Conservation (phyloP, 2,113 vertebrate genomes). For the Coregonus clupeaformis region DNA sequence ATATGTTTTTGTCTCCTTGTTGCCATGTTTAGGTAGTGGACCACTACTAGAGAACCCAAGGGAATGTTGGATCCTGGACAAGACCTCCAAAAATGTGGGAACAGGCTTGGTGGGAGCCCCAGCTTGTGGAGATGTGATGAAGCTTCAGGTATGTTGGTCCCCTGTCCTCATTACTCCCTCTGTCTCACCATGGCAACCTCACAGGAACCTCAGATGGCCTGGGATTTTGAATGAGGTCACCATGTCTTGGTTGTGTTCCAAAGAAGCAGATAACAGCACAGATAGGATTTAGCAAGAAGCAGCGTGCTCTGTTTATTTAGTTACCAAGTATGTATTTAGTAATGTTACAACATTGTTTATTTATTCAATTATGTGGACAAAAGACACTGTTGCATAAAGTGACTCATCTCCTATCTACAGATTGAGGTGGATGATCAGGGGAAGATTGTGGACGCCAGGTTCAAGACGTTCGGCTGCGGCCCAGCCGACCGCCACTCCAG, state of each 20-base stretch:
- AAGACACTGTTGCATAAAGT: not conserved
- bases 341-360: not conserved
- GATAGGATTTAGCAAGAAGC: too few relatives aligned
- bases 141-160: slow-evolving; percentile 82
- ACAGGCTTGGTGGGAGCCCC: slow-evolving; percentile 95
- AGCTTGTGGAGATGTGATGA: slow-evolving; percentile 97
- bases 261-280: too few relatives aligned
- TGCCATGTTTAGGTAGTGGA: slow-evolving; percentile 84
- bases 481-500: slow-evolving; percentile 94
- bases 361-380: not conserved
- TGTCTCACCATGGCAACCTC: not conserved
- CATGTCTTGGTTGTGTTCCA: too few relatives aligned
- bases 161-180: not conserved
- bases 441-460: slow-evolving; percentile 87
- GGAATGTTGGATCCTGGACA: slow-evolving; percentile 92
- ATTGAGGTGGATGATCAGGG: slow-evolving; percentile 86
- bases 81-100: slow-evolving; percentile 88
- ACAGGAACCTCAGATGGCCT: not conserved
- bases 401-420: slow-evolving; percentile 65
- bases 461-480: slow-evolving; percentile 93
- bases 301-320: too few relatives aligned
- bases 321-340: not conserved
- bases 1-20: not conserved
- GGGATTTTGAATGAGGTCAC: too few relatives aligned
- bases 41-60: slow-evolving; percentile 96